Evolutionary conservation across 2,113 vertebrate species (phyloP).

Genomic region (Phylloscopus trochiloides): DNA sequence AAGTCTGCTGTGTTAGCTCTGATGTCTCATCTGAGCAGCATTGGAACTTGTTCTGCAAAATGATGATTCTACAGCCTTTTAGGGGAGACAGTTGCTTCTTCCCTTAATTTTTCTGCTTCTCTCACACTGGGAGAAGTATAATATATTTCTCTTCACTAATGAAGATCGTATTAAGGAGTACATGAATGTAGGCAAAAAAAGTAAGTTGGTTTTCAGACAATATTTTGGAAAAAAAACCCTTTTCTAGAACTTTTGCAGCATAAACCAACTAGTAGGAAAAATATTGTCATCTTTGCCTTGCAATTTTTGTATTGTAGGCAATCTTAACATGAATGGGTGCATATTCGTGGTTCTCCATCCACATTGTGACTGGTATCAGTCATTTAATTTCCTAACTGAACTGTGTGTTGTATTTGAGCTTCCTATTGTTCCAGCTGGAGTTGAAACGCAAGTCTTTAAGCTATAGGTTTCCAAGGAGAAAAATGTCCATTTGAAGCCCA

Average conservation of each 20-base stretch:
- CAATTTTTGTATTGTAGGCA: background rate
- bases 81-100: background rate
- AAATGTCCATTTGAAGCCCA: background rate
- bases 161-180: background rate
- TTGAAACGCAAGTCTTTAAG: background rate
- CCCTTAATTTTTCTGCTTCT: background rate
- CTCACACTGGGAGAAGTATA: background rate
- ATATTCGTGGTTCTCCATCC: background rate
- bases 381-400: background rate
- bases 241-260: background rate
- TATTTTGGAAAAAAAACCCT: accelerated
- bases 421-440: background rate
- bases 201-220: background rate
- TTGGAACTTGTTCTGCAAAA: background rate
- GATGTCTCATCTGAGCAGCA: background rate
- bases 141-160: background rate
- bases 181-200: background rate
- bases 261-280: background rate
- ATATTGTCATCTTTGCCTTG: background rate
- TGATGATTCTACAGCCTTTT: background rate
- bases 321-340: background rate
- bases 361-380: background rate
- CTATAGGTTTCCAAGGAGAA: background rate
- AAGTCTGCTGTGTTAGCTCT: background rate
- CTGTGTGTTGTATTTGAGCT: background rate